Conservation (phyloP, 2,888 invertebrate species). For the Meta bourneti region DNA sequence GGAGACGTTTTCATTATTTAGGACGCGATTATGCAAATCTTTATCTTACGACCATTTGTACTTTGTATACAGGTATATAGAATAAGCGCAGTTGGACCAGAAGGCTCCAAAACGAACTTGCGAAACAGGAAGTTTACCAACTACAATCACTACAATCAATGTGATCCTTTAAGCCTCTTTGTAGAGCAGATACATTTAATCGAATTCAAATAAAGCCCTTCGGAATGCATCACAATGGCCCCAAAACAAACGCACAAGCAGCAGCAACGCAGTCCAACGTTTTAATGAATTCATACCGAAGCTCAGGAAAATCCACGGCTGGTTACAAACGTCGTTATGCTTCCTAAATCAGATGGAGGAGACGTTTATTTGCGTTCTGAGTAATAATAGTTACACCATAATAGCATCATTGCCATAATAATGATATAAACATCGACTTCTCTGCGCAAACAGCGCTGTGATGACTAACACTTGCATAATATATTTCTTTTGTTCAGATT, state of each 20-base stretch:
- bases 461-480: conserved; percentile 34
- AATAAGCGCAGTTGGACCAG: not conserved
- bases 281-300: not conserved
- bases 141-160: too few relatives aligned
- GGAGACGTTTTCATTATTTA: not conserved
- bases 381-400: conserved; percentile 30
- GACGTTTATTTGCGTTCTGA: conserved; percentile 13
- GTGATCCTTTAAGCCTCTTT: not conserved
- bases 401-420: conserved; percentile 40
- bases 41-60: too few relatives aligned
- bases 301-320: not conserved
- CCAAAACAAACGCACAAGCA: too few relatives aligned
- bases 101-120: not conserved
- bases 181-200: not conserved
- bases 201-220: not conserved
- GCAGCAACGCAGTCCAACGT: not conserved
- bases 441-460: conserved; percentile 17
- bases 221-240: too few relatives aligned
- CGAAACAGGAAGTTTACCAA: not conserved
- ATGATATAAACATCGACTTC: conserved; percentile 40
- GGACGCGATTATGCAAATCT: too few relatives aligned
- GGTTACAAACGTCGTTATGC: not conserved
- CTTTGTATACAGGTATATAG: too few relatives aligned
- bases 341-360: conserved; percentile 19
- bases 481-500: conserved; percentile 54